These are phyloP conservation scores for Notiomystis cincta DNA, from an alignment of 2,113 vertebrate genomes.

Conservation along the genomic window DNA sequence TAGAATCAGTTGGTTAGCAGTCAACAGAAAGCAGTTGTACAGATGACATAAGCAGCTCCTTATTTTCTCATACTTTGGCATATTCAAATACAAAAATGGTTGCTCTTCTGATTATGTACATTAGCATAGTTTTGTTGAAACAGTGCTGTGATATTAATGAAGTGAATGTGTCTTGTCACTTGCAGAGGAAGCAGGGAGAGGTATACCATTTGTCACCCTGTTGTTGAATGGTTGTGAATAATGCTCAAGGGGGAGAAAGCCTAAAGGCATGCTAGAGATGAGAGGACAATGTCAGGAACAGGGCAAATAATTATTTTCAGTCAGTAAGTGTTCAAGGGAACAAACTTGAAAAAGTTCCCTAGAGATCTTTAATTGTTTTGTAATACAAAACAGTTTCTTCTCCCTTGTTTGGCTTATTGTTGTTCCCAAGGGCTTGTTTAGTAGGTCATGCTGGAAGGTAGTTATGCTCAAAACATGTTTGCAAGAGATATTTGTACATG, in stretches of 20 bases:
- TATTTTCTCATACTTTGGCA: neutral
- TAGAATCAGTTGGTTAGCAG: neutral
- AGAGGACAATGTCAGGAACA: neutral
- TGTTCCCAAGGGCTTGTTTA: neutral
- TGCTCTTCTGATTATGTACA: neutral
- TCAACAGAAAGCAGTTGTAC: neutral
- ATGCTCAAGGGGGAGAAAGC: neutral
- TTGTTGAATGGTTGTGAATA: neutral
- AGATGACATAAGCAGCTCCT: neutral
- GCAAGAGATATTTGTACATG: neutral
- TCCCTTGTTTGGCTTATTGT: neutral
- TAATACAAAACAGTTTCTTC: neutral
- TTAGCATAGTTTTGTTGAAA: neutral
- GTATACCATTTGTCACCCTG: accelerated
- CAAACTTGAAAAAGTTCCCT: neutral
- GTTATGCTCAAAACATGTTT: neutral
- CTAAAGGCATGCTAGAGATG: neutral
- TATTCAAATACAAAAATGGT: neutral
- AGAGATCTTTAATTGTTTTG: neutral
- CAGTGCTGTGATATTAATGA: neutral
- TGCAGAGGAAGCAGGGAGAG: neutral
- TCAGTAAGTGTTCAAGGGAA: neutral
- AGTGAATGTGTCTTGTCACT: neutral
- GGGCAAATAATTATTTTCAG: neutral
- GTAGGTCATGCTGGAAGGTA: neutral